phyloP scores from a whole-genome alignment of 53 echinoderm and acorn worm genomes.

The Henricia sp. region DNA sequence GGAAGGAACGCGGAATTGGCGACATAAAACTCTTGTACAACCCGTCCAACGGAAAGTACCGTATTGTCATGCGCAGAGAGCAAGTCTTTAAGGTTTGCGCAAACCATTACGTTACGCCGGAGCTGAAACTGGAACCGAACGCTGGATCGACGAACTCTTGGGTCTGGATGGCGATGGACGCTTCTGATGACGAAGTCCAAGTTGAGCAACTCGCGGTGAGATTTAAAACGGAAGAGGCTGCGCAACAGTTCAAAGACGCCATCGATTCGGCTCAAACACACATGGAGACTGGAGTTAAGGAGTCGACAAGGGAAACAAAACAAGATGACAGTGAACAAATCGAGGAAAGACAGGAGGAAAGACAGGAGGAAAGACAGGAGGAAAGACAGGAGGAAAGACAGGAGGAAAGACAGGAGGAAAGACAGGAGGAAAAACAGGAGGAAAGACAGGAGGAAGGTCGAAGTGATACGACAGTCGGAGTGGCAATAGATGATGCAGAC shows the following conservation, averaged over 20 bases:
- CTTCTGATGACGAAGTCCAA: slow-evolving; percentile 74
- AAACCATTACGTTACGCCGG: slow-evolving; percentile 82
- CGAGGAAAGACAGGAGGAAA: background rate
- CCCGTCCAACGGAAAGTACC: slow-evolving; percentile 53
- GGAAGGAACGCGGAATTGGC: slow-evolving; percentile 96
- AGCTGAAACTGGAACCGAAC: slow-evolving; percentile 69
- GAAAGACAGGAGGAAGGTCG: too few species aligned
- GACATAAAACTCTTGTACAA: slow-evolving; percentile 88
- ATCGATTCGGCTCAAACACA: slow-evolving; percentile 76
- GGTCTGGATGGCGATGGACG: slow-evolving; percentile 96
- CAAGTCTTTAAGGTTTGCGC: slow-evolving; percentile 95
- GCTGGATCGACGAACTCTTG: slow-evolving; percentile 77
- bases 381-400: background rate
- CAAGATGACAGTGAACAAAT: background rate
- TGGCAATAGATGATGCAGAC: too few species aligned
- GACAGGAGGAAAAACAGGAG: too few species aligned
- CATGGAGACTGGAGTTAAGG: slow-evolving; percentile 3
- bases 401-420: background rate
- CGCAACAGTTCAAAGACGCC: slow-evolving; percentile 72
- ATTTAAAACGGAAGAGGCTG: slow-evolving; percentile 81
- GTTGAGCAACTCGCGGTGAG: slow-evolving; percentile 84
- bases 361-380: background rate
- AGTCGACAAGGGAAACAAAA: background rate
- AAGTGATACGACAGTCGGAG: too few species aligned
- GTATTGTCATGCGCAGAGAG: slow-evolving; percentile 93